Evolutionary conservation across 2,113 vertebrate species (phyloP).

Genomic region (Phalacrocorax carbo): DNA sequence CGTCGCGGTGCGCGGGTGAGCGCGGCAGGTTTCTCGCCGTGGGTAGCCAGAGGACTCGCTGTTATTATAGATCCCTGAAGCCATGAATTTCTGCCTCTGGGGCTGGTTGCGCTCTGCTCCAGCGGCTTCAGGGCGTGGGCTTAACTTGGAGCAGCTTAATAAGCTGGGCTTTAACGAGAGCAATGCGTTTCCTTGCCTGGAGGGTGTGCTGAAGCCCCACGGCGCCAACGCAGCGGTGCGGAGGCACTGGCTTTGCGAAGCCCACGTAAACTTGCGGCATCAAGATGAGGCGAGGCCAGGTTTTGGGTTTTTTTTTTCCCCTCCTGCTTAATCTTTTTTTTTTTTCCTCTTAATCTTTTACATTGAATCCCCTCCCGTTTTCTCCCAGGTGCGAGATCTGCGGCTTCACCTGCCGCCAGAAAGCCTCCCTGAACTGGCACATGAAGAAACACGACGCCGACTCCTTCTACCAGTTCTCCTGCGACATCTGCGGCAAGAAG

Average conservation of each 20-base stretch:
- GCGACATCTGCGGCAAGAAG: conserved; percentile 79
- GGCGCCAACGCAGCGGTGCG: neutral
- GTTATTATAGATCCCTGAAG: no score
- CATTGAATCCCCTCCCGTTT: accelerated
- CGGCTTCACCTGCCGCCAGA: conserved; percentile 85
- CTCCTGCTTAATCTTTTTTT: no score
- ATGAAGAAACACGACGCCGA: conserved; percentile 79
- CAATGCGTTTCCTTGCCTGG: neutral
- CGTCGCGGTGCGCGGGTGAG: accelerated
- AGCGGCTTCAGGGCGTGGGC: neutral
- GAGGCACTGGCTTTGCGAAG: neutral
- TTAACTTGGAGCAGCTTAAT: neutral
- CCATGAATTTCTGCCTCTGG: no score
- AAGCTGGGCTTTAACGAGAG: accelerated
- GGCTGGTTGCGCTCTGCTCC: neutral
- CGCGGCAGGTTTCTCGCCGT: accelerated
- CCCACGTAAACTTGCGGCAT: neutral
- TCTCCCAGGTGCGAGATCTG: conserved; percentile 82
- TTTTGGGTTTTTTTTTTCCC: no score
- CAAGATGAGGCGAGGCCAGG: neutral
- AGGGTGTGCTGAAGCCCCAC: neutral
- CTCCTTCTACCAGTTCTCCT: conserved; percentile 77
- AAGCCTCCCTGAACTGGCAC: conserved; percentile 88
- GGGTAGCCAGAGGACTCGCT: neutral
- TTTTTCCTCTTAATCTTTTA: neutral